phyloP scores from a whole-genome alignment of 2,888 invertebrate genomes.

The Oscheius sp. region DNA sequence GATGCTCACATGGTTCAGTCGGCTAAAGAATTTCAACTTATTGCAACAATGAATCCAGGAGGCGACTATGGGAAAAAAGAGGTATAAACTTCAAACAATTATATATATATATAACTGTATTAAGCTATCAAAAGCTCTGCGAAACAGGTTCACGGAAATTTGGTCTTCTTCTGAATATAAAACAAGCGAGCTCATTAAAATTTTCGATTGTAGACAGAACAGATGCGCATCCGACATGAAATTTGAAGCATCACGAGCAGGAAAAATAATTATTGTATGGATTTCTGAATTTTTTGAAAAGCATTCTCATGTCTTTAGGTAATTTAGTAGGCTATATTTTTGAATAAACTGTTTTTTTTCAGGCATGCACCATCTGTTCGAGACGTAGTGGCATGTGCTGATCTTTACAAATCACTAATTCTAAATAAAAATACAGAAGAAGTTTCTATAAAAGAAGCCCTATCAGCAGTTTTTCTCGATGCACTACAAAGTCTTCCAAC shows the following conservation, averaged over 20 bases:
- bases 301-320: slow-evolving; percentile 56
- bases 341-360: slow-evolving; percentile 9
- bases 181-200: slow-evolving; percentile 80
- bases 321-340: not conserved
- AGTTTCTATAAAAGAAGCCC: slow-evolving; percentile 64
- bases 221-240: not conserved
- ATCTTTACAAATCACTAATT: slow-evolving; percentile 43
- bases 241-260: slow-evolving; percentile 30
- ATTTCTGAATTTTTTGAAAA: slow-evolving; percentile 51
- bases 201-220: slow-evolving; percentile 76
- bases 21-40: slow-evolving; percentile 82
- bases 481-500: slow-evolving; percentile 90
- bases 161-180: slow-evolving; percentile 86
- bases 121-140: slow-evolving; percentile 87
- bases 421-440: slow-evolving; percentile 32
- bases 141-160: slow-evolving; percentile 97
- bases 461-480: slow-evolving; percentile 83
- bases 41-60: slow-evolving; percentile 99
- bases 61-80: slow-evolving; percentile 99
- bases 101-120: slow-evolving; percentile 34
- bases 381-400: slow-evolving; percentile 79
- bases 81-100: slow-evolving; percentile 69
- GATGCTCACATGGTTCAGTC: slow-evolving; percentile 74
- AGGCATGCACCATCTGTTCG: slow-evolving; percentile 61
- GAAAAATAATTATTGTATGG: slow-evolving; percentile 49